Conservation (phyloP, 2,113 vertebrate species). For the Amblyornis subalaris region DNA sequence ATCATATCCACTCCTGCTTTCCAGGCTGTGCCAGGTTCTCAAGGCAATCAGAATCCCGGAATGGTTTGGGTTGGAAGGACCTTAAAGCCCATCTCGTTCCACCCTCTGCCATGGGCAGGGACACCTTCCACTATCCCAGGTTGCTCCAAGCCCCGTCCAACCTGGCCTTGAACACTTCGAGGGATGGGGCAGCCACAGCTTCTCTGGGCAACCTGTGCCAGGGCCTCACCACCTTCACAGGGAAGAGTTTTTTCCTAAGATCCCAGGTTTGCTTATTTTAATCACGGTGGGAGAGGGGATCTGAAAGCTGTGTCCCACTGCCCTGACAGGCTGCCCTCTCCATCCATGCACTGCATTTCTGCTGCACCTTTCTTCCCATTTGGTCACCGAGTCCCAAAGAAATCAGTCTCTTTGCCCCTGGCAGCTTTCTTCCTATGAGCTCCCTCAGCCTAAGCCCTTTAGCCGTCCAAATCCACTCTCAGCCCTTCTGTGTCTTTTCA, state of each 20-base stretch:
- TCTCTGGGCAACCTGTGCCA: not conserved
- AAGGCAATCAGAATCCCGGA: not conserved
- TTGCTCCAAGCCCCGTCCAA: rapidly evolving
- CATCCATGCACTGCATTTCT: not conserved
- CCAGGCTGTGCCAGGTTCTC: not conserved
- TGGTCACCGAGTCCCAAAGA: not conserved
- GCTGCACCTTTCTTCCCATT: not conserved
- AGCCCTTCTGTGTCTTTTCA: not conserved
- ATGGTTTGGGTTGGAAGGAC: not conserved
- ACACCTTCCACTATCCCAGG: not conserved
- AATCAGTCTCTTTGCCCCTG: not conserved
- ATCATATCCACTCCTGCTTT: not conserved
- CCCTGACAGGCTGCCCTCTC: not conserved
- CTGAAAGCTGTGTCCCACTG: not conserved
- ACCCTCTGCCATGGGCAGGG: not conserved
- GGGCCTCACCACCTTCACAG: rapidly evolving
- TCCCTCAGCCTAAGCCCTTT: not conserved
- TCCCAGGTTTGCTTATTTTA: not conserved
- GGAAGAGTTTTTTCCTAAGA: not conserved
- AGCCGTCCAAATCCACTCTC: not conserved
- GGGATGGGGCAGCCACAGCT: not conserved
- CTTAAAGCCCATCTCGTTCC: rapidly evolving
- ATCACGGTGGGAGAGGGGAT: not conserved
- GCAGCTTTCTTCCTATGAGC: not conserved
- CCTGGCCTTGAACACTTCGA: not conserved